Evolutionary conservation across 2,888 invertebrate species (phyloP), one percentile per base, ranked within the genome.

Genomic region (Biston betularia): DNA sequence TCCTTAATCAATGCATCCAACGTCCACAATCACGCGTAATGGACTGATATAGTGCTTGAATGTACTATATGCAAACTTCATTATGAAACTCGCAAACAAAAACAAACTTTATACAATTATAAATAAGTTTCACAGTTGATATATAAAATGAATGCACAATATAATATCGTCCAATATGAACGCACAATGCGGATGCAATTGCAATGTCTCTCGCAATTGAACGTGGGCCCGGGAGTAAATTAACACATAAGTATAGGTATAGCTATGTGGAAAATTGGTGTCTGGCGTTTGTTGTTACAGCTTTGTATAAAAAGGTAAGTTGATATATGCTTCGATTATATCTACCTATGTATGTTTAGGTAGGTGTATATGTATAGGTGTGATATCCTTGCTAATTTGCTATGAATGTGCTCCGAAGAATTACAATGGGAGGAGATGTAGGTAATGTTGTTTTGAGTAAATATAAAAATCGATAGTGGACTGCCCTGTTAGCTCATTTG

Each of bases 11-110:
- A 90, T 91, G 88, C 87, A 82, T 72, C 74, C 81, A 82, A 74
- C 87, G 87, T 87, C 82, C 84, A 84, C 90, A 91, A 91, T 90
- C 85, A 89, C 82, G 71, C 81, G 83, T 87, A 92, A 92, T 90
- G 75, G 86, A 71, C 81, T 89, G 89, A 92, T 89, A 81, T 88
- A 90, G 79, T 85, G 78, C 73, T 67, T 75, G 77, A 80, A 75
- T 80, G 75, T 74, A 65, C 38, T 38, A 75, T 80, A 77, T 75
- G 76, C 73, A 77, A 71, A 73, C 69, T 75, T 69, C 69, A 72
- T 69, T 71, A 67, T 54, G 56, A 35, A 42, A 53, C 12, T 0
- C 11, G 10, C 53, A 68, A 40, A 24, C 15, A 0, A 69, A 48
- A 61, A 7, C 3, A 35, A 45, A 61, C 68, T 64, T 44, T 68